These are phyloP conservation scores for Boloria selene DNA, from an alignment of 2,888 invertebrate genomes.

Conservation along the genomic window DNA sequence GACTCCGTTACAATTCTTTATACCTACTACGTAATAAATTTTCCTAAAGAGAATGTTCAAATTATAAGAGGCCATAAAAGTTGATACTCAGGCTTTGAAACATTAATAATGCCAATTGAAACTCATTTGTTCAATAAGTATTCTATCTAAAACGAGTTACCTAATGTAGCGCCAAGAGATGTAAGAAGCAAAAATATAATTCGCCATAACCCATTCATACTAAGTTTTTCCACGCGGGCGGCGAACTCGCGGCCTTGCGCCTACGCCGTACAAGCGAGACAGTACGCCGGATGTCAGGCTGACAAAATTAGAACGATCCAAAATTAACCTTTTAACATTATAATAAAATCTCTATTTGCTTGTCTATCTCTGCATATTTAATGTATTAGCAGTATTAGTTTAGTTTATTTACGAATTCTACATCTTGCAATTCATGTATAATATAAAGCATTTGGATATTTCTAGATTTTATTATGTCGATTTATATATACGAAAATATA, in stretches of 20 bases:
- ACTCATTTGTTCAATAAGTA: not conserved
- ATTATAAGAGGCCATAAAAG: not conserved
- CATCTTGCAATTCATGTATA: not conserved
- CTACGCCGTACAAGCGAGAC: constrained; percentile 55
- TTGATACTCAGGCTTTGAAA: not conserved
- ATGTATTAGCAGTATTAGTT: not conserved
- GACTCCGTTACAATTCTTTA: too few species aligned
- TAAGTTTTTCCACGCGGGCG: constrained; percentile 66
- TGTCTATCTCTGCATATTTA: not conserved
- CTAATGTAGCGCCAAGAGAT: constrained; percentile 18
- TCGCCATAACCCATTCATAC: constrained; percentile 68
- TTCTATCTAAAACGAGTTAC: constrained; percentile 3
- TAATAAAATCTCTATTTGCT: constrained; percentile 15
- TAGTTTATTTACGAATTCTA: not conserved
- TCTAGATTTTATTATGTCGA: not conserved
- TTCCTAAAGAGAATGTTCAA: too few species aligned
- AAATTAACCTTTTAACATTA: constrained; percentile 38
- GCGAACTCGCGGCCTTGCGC: constrained; percentile 71
- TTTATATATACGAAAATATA: not conserved
- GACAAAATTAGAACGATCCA: constrained; percentile 63
- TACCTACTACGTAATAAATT: too few species aligned
- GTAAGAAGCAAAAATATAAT: constrained; percentile 27
- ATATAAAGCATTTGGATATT: not conserved
- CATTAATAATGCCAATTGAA: not conserved
- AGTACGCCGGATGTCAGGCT: constrained; percentile 55